Percentiles rank a stretch among this genome's conserved stretches.
Evolutionary conservation across 2,888 invertebrate species (phyloP).

Genomic region (Tenthredo mesomela): DNA sequence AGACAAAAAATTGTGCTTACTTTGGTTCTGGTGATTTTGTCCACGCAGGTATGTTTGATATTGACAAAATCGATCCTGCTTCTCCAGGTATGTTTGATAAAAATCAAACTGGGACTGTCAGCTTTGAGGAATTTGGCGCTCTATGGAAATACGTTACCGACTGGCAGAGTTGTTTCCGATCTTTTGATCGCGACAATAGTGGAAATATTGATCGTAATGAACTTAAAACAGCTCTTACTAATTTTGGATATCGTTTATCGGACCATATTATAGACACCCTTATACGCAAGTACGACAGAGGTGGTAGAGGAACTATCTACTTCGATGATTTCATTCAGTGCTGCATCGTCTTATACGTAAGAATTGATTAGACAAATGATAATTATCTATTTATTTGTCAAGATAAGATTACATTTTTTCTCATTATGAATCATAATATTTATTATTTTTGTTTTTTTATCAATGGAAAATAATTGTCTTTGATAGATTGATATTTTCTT

Average conservation of each 20-base stretch:
- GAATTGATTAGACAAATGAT: conserved; percentile 74
- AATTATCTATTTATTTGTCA: conserved; percentile 8
- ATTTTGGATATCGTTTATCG: conserved; percentile 94
- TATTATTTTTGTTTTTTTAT: conserved; percentile 41
- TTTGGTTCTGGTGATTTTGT: conserved; percentile 64
- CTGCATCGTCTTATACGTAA: conserved; percentile 95
- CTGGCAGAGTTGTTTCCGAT: conserved; percentile 97
- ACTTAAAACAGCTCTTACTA: conserved; percentile 92
- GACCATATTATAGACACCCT: conserved; percentile 90
- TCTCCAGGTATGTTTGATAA: conserved; percentile 95
- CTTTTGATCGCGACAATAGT: conserved; percentile 95
- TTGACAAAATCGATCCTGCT: conserved; percentile 73
- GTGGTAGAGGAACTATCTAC: conserved; percentile 92
- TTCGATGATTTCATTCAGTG: conserved; percentile 99
- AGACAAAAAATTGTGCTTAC: conserved; percentile 8
- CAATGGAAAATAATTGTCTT: conserved; percentile 13
- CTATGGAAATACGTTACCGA: conserved; percentile 99
- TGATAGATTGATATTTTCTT: conserved; percentile 1
- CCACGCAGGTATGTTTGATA: conserved; percentile 75
- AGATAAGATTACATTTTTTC: conserved; percentile 44
- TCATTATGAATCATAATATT: conserved; percentile 47
- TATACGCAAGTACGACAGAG: conserved; percentile 95
- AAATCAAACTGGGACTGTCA: conserved; percentile 92
- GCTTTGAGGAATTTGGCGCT: conserved; percentile 96
- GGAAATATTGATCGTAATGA: conserved; percentile 96